phyloP scores from a whole-genome alignment of 2,797 vertebrate species.

The Oryzias dopingdopingensis region DNA sequence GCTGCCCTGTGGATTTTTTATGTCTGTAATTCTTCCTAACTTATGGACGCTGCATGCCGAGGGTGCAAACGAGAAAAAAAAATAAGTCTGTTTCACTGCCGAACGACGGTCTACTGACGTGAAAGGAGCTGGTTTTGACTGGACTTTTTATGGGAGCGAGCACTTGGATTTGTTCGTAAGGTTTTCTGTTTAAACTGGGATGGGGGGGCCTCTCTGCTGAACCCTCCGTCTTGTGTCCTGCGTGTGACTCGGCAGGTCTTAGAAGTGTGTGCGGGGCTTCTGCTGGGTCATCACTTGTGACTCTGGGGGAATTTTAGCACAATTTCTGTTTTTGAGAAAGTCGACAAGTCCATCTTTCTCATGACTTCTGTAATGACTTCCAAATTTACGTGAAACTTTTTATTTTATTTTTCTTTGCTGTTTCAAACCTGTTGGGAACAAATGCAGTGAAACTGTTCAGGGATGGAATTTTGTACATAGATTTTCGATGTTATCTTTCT shows the following conservation, averaged over 20 bases:
- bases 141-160: constrained; percentile 44
- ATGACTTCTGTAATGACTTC: constrained; percentile 44
- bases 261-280: background rate
- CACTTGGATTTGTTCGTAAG: constrained; percentile 47
- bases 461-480: constrained; percentile 68
- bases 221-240: constrained; percentile 31
- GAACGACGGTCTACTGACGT: constrained; percentile 48
- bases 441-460: constrained; percentile 73
- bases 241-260: constrained; percentile 19
- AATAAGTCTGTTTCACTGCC: constrained; percentile 44
- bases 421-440: constrained; percentile 46
- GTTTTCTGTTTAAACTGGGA: no score
- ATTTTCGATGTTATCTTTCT: constrained; percentile 42
- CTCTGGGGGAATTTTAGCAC: constrained; percentile 1
- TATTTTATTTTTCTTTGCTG: constrained; percentile 29
- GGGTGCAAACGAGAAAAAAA: constrained; percentile 36
- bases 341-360: constrained; percentile 4
- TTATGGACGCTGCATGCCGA: constrained; percentile 69
- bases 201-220: constrained; percentile 4
- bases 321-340: background rate
- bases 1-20: constrained; percentile 43
- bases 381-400: constrained; percentile 47
- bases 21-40: constrained; percentile 57
- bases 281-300: background rate
- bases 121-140: constrained; percentile 32